Evolutionary conservation across 2,113 vertebrate species (phyloP), one percentile per base, ranked within the genome.

Genomic region (Triplophysa siluroides): DNA sequence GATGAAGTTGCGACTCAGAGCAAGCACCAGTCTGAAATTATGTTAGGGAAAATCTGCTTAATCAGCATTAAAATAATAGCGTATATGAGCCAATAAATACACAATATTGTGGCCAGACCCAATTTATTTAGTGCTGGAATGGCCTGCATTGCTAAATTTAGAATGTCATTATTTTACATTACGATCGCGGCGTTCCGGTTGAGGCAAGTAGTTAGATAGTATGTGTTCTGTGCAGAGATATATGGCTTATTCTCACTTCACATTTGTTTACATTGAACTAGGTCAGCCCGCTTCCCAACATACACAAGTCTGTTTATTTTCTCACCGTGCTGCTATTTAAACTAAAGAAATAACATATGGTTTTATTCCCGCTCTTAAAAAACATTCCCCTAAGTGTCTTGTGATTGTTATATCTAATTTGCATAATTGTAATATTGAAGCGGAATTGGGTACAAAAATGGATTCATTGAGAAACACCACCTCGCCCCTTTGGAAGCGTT

Each of bases 101-200:
- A 52, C 47, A 50, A 50, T 72, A 47, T 85, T 38, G 52, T 66
- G 45, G 56, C 23, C 61, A 71, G 43, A 69, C 81, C 74, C 21
- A 45, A 65, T 29, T 81, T 60, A 26, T 19, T n/a, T 18, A 8
- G 29, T 58, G 10, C 12, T 16, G 29, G 67, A 83, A 75, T 73
- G 45, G 21, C 72, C 71, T 12, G 47, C 38, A 65, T 10, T 69
- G 72, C 52, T 63, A 76, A 82, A 83, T 52, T 60, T 76, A 74
- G 60, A 81, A 80, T 78, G 19, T 78, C 38, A 89, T 87, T 86
- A 86, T 45, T 79, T 84, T 61, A 70, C 13, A 4, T 86, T 78
- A 50, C 19, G n/a, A 64, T 79, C 78, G 80, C 81, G 68, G 73
- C 72, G 52, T 82, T 79, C 54, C 41, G 52, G 81, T 73, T 29